These are phyloP conservation scores for Lepus americanus DNA, from an alignment of 2,113 vertebrate genomes.

Conservation along the genomic window DNA sequence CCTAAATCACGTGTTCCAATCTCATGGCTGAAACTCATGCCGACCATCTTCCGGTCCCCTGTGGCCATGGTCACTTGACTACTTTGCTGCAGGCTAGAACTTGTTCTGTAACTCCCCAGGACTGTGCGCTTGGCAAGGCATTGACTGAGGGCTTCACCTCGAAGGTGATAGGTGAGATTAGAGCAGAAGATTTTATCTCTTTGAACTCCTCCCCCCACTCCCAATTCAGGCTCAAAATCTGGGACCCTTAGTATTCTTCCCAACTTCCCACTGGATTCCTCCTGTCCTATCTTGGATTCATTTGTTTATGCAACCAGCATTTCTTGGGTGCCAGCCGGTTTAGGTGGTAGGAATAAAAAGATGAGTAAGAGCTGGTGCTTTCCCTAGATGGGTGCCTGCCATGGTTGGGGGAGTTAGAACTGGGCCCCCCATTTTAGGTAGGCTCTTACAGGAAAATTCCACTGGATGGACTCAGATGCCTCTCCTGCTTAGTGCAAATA, in stretches of 20 bases:
- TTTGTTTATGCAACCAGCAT: neutral
- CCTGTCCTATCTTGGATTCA: neutral
- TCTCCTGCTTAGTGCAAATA: constrained; percentile 50
- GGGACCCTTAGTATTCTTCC: neutral
- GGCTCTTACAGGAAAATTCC: constrained; percentile 65
- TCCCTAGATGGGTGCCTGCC: no score
- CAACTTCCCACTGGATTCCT: neutral
- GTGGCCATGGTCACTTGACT: neutral
- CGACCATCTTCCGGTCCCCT: neutral
- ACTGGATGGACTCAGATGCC: neutral
- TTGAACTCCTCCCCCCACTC: neutral
- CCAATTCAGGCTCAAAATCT: neutral
- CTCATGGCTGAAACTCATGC: neutral
- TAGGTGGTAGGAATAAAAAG: neutral
- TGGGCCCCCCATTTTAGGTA: neutral
- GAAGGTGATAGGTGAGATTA: neutral
- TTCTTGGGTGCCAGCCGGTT: neutral
- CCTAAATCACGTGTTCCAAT: neutral
- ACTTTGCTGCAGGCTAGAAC: neutral
- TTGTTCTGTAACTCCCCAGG: neutral
- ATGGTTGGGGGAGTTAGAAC: neutral
- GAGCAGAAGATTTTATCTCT: neutral
- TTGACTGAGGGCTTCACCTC: neutral
- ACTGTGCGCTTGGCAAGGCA: neutral
- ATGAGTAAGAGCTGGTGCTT: neutral